Evolutionary conservation across 2,888 invertebrate species (phyloP).

Genomic region (Ormyrus labotus): DNA sequence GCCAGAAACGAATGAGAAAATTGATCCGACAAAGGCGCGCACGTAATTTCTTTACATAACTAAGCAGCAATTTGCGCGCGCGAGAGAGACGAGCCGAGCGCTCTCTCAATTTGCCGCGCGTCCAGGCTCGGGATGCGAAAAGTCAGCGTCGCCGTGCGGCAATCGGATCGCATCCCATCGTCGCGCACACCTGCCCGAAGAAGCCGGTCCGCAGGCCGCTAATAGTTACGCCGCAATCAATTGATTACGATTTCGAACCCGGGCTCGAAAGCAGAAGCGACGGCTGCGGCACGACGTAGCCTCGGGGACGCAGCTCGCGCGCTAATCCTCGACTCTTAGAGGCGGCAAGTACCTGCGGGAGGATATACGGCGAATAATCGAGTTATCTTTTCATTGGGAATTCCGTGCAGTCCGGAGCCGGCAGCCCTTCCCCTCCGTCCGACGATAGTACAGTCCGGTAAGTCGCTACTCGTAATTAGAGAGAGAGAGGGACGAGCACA

Average conservation of each 20-base stretch:
- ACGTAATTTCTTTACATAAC: no score
- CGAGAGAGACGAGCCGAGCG: no score
- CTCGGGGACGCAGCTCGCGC: background rate
- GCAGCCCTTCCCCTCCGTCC: background rate
- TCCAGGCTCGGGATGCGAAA: background rate
- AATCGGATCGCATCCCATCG: no score
- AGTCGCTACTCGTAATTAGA: constrained; percentile 31
- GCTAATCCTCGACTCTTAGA: constrained; percentile 1
- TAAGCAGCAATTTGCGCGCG: no score
- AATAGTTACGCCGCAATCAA: constrained; percentile 24
- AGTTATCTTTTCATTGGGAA: constrained; percentile 49
- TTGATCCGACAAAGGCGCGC: no score
- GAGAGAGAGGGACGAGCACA: background rate
- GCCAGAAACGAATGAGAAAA: no score
- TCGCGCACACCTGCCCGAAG: no score
- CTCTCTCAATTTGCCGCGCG: no score
- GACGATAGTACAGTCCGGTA: constrained; percentile 26
- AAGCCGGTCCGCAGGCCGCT: background rate
- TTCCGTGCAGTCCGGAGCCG: constrained; percentile 25
- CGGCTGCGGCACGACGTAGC: no score
- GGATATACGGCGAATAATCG: constrained; percentile 19
- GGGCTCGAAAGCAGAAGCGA: background rate
- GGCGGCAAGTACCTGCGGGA: background rate
- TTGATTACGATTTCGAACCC: constrained; percentile 38
- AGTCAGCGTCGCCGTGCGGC: constrained; percentile 12